Percentiles rank a stretch among this genome's conserved stretches.
These are phyloP conservation scores for Antheraea pernyi DNA, from an alignment of 1,140 invertebrate species.

Conservation along the genomic window DNA sequence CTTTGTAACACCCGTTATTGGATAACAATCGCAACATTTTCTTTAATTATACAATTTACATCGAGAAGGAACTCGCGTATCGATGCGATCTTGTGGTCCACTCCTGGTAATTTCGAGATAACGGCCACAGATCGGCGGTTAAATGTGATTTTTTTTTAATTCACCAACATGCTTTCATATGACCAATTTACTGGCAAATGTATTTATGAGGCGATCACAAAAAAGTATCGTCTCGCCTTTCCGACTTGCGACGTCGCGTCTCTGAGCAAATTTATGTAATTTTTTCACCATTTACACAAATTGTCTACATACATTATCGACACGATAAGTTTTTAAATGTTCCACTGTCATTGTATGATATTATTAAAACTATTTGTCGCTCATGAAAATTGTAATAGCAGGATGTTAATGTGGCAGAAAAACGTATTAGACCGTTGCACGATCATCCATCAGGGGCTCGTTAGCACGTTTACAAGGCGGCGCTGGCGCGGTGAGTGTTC, in stretches of 20 bases:
- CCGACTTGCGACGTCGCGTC: conserved; percentile 29
- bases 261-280: conserved; percentile 48
- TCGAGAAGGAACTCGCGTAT: conserved; percentile 48
- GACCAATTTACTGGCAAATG: neutral
- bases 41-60: conserved; percentile 75
- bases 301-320: conserved; percentile 41
- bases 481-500: conserved; percentile 18
- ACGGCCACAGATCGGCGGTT: conserved; percentile 43
- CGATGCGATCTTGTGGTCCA: conserved; percentile 46
- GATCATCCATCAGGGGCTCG: conserved; percentile 73
- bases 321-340: conserved; percentile 11
- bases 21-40: conserved; percentile 52
- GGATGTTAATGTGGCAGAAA: conserved; percentile 21
- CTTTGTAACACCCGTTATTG: neutral
- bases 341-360: conserved; percentile 18
- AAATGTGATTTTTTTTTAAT: conserved; percentile 58
- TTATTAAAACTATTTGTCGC: conserved; percentile 37
- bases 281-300: conserved; percentile 55
- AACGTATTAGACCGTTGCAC: conserved; percentile 54
- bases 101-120: conserved; percentile 61
- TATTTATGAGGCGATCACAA: conserved; percentile 25
- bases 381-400: conserved; percentile 41
- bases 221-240: conserved; percentile 14
- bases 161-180: neutral
- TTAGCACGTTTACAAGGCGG: conserved; percentile 53